Conservation (phyloP, 2,113 vertebrate species). For the Pollimyrus isidori region DNA sequence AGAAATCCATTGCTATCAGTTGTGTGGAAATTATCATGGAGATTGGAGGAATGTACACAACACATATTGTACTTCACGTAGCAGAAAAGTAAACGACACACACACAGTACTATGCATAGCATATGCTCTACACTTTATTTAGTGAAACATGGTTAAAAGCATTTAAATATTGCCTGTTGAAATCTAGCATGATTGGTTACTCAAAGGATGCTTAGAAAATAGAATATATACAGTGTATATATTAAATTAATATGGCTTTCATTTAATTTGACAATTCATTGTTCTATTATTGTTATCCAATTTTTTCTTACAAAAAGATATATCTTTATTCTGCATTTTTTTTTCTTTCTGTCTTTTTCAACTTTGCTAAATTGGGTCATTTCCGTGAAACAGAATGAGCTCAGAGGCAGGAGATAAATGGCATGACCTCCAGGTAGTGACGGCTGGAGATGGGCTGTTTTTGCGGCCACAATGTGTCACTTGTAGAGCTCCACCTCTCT, state of each 20-base stretch:
- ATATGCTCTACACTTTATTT: neutral
- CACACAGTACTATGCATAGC: neutral
- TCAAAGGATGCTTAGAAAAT: neutral
- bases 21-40: neutral
- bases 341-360: conserved; percentile 31
- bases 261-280: neutral
- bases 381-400: conserved; percentile 30
- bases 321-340: neutral
- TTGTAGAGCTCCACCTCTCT: neutral
- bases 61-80: neutral
- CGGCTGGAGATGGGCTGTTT: conserved; percentile 21
- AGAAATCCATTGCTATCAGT: neutral
- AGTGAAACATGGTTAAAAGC: neutral
- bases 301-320: neutral
- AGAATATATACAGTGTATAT: neutral
- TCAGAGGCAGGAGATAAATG: conserved; percentile 22
- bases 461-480: conserved; percentile 17
- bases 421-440: conserved; percentile 23
- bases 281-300: conserved; percentile 24
- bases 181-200: neutral
- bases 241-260: neutral
- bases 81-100: neutral
- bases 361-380: conserved; percentile 30
- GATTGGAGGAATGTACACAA: neutral
- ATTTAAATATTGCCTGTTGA: neutral